Conservation (phyloP, 2,888 invertebrate genomes). For the Drosophila emarginata region DNA sequence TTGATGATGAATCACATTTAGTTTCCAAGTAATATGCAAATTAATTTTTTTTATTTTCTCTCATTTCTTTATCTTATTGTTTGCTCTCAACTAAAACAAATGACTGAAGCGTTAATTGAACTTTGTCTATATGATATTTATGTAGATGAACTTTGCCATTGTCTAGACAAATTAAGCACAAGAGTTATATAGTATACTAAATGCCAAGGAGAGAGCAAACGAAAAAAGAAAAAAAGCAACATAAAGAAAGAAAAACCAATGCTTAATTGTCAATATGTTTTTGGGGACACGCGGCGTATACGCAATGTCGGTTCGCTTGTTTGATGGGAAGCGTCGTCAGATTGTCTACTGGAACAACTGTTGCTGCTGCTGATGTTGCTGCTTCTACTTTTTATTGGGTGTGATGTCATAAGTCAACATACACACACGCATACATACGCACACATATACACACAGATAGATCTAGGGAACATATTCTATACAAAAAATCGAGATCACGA, state of each 20-base stretch:
- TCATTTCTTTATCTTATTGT: constrained; percentile 4
- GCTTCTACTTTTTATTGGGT: constrained; percentile 35
- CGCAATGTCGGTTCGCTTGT: constrained; percentile 52
- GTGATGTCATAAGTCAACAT: constrained; percentile 80
- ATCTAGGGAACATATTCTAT: constrained; percentile 19
- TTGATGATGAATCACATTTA: constrained; percentile 25
- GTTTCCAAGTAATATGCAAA: constrained; percentile 52
- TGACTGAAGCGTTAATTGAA: constrained; percentile 66
- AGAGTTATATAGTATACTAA: not conserved
- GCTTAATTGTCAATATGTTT: constrained; percentile 39
- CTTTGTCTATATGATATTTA: constrained; percentile 48
- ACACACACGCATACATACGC: constrained; percentile 13
- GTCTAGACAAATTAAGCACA: constrained; percentile 75
- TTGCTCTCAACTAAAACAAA: constrained; percentile 45
- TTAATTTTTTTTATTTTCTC: constrained; percentile 15
- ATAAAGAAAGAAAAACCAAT: constrained; percentile 48
- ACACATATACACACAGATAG: constrained; percentile 7
- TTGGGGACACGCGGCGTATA: constrained; percentile 60
- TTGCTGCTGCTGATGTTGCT: constrained; percentile 9
- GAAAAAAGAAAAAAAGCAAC: constrained; percentile 33
- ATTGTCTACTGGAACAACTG: constrained; percentile 37
- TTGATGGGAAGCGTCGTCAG: constrained; percentile 38
- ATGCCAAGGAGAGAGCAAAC: not conserved
- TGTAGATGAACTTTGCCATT: constrained; percentile 69
- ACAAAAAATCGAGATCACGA: constrained; percentile 26